A percentile compares a stretch with the other conserved stretches of the same genome.
Evolutionary conservation across 2,113 vertebrate species (phyloP).

Genomic region (Amphilophus citrinellus): DNA sequence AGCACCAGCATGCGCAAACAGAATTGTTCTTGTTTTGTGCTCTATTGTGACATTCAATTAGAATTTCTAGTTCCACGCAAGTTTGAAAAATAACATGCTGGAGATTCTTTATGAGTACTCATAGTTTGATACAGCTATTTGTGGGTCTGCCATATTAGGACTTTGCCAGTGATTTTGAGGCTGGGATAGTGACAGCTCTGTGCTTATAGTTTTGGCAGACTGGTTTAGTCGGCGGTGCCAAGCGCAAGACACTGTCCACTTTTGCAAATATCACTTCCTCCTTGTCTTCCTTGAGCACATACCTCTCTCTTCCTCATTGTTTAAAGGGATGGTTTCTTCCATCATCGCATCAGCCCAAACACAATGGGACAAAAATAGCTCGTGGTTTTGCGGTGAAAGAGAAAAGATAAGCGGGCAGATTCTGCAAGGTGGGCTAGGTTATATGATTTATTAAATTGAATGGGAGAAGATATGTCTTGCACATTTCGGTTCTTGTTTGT

Average conservation of each 20-base stretch:
- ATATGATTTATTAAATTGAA: slow-evolving; percentile 1
- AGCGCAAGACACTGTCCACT: not conserved
- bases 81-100: not conserved
- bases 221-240: not conserved
- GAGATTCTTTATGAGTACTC: not conserved
- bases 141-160: not conserved
- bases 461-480: not conserved
- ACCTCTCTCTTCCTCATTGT: slow-evolving; percentile 14
- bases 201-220: not conserved
- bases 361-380: slow-evolving; percentile 75
- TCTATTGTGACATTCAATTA: too few relatives aligned
- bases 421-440: slow-evolving; percentile 8
- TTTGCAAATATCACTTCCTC: slow-evolving; percentile 43
- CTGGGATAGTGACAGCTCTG: not conserved
- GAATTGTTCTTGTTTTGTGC: too few relatives aligned
- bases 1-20: too few relatives aligned
- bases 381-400: slow-evolving; percentile 25
- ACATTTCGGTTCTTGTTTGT: slow-evolving; percentile 17
- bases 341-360: slow-evolving; percentile 40
- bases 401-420: slow-evolving; percentile 25
- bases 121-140: not conserved
- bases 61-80: too few relatives aligned
- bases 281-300: not conserved
- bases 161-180: not conserved
- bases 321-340: slow-evolving; percentile 37